Evolutionary conservation across 2,888 invertebrate genomes (phyloP).

Genomic region (Eremobia ochroleuca): DNA sequence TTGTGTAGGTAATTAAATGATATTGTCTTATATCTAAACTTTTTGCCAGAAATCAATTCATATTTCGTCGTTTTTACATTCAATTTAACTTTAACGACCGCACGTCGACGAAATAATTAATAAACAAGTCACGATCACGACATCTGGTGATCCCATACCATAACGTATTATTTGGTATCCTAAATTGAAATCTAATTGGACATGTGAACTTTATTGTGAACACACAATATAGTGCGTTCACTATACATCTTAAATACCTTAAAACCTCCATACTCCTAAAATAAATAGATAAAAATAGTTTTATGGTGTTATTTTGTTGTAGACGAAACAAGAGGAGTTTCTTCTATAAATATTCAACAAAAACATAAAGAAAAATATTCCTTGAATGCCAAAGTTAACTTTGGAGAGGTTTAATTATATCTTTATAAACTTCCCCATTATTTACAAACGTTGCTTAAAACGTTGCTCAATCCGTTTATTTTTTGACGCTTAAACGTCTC

Average conservation of each 20-base stretch:
- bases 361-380: background rate
- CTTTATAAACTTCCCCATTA: background rate
- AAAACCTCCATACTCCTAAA: background rate
- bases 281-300: background rate
- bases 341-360: background rate
- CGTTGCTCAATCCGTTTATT: too few relatives aligned
- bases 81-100: background rate
- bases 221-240: background rate
- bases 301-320: background rate
- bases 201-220: constrained; percentile 25
- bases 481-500: background rate
- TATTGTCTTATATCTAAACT: background rate
- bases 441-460: background rate
- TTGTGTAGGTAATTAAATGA: background rate
- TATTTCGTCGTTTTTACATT: background rate
- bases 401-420: too few relatives aligned
- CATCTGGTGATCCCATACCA: background rate
- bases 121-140: constrained; percentile 37
- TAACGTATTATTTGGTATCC: constrained; percentile 13
- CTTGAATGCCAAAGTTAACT: background rate
- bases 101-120: constrained; percentile 7
- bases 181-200: constrained; percentile 29
- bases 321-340: background rate
- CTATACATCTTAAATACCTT: background rate
- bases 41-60: background rate